These are phyloP conservation scores for Cyclopterus lumpus DNA, from an alignment of 2,797 vertebrate species.

Conservation along the genomic window DNA sequence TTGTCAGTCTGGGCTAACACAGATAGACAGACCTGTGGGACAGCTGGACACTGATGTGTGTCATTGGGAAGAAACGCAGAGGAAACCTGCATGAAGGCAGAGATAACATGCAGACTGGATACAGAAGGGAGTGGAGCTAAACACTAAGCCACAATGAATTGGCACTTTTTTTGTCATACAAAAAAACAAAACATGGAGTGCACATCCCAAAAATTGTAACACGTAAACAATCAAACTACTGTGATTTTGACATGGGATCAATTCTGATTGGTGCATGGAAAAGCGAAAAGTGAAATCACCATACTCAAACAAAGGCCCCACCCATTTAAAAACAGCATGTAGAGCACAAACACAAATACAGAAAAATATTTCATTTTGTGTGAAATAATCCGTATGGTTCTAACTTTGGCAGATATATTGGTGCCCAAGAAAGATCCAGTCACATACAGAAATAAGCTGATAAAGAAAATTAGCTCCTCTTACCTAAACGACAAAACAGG, in stretches of 20 bases:
- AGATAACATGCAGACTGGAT: slow-evolving; percentile 14
- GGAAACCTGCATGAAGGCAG: slow-evolving; percentile 24
- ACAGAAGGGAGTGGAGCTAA: neutral
- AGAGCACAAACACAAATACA: neutral
- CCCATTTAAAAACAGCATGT: neutral
- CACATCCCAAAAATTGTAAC: neutral
- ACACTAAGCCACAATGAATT: neutral
- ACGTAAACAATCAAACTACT: neutral
- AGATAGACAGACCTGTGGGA: slow-evolving; percentile 36
- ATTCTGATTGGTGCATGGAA: neutral
- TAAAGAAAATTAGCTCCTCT: neutral
- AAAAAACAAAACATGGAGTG: neutral
- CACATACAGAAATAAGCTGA: neutral
- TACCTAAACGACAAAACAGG: neutral
- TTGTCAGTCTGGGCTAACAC: slow-evolving; percentile 42
- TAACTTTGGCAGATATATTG: neutral
- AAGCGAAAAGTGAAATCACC: neutral
- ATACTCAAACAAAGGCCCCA: neutral
- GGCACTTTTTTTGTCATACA: neutral
- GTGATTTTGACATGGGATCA: neutral
- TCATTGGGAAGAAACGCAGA: slow-evolving; percentile 26
- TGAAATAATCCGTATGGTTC: neutral
- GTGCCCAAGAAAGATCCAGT: neutral
- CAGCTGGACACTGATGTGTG: slow-evolving; percentile 15
- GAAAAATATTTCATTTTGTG: neutral